These are phyloP conservation scores for Rhagoletis zephyria DNA, from an alignment of 1,140 invertebrate genomes.

Conservation along the genomic window DNA sequence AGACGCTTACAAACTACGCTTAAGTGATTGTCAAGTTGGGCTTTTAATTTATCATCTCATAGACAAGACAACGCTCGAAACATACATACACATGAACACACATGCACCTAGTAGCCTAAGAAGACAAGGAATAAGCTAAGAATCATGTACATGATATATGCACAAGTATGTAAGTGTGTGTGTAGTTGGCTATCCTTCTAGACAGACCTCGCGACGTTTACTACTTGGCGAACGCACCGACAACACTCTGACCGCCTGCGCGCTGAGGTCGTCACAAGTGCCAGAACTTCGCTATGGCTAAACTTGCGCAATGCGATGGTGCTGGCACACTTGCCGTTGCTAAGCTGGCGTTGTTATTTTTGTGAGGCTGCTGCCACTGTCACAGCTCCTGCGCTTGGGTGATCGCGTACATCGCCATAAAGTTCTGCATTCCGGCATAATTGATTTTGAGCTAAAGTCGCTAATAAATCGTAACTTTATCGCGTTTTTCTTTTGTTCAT, in stretches of 20 bases:
- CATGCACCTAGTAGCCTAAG: not conserved
- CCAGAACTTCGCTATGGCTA: not conserved
- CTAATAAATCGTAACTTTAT: constrained; percentile 73
- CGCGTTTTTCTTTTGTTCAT: constrained; percentile 58
- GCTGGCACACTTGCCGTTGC: constrained; percentile 1
- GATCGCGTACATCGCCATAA: constrained; percentile 55
- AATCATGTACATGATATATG: not conserved
- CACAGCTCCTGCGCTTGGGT: constrained; percentile 44
- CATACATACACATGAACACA: not conserved
- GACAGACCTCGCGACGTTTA: too few relatives aligned
- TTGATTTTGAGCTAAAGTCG: constrained; percentile 72
- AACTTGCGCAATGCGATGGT: not conserved
- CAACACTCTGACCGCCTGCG: constrained; percentile 61
- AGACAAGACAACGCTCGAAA: constrained; percentile 63
- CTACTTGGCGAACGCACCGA: not conserved
- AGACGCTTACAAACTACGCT: constrained; percentile 71
- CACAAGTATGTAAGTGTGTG: not conserved
- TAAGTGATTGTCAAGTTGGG: constrained; percentile 74
- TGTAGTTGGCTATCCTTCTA: not conserved
- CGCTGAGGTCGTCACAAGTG: constrained; percentile 15
- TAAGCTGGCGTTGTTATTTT: not conserved
- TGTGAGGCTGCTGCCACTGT: not conserved
- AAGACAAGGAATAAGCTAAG: not conserved
- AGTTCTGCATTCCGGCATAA: constrained; percentile 73
- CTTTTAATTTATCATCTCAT: constrained; percentile 74